phyloP scores from a whole-genome alignment of 2,888 invertebrate genomes.

The Vandiemenella viatica region DNA sequence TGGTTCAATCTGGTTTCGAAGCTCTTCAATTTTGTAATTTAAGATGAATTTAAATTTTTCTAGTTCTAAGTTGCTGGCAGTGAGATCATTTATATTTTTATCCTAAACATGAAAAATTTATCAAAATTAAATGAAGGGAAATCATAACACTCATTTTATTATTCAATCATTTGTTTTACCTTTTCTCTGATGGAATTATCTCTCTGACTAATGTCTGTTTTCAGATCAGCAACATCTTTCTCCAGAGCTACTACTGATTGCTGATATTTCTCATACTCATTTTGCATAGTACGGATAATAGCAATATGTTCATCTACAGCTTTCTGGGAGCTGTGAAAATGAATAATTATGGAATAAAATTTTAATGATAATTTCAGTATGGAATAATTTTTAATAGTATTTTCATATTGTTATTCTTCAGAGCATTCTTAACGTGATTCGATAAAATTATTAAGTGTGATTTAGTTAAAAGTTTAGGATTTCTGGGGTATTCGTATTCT shows the following conservation, averaged over 20 bases:
- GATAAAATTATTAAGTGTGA: too few relatives aligned
- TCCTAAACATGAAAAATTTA: conserved; percentile 36
- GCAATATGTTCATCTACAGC: conserved; percentile 57
- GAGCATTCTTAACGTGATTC: too few relatives aligned
- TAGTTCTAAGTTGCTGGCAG: conserved; percentile 70
- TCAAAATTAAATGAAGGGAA: too few relatives aligned
- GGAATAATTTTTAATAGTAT: too few relatives aligned
- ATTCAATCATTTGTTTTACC: too few relatives aligned
- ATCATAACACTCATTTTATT: too few relatives aligned
- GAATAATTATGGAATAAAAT: too few relatives aligned
- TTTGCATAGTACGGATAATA: conserved; percentile 41
- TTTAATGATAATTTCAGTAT: too few relatives aligned
- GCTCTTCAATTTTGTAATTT: conserved; percentile 75
- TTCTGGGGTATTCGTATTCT: too few relatives aligned
- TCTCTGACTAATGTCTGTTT: conserved; percentile 70
- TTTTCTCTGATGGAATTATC: conserved; percentile 73
- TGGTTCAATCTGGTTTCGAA: conserved; percentile 75
- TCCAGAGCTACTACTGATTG: conserved; percentile 54
- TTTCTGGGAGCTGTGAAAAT: conserved; percentile 37
- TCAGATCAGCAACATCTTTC: conserved; percentile 61
- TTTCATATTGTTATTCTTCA: too few relatives aligned
- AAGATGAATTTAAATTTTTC: conserved; percentile 86
- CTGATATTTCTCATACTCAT: conserved; percentile 57
- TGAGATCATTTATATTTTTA: conserved; percentile 65
- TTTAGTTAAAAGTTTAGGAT: too few relatives aligned